Conservation (phyloP, 2,113 vertebrate species). For the Cynopterus brachyotis region DNA sequence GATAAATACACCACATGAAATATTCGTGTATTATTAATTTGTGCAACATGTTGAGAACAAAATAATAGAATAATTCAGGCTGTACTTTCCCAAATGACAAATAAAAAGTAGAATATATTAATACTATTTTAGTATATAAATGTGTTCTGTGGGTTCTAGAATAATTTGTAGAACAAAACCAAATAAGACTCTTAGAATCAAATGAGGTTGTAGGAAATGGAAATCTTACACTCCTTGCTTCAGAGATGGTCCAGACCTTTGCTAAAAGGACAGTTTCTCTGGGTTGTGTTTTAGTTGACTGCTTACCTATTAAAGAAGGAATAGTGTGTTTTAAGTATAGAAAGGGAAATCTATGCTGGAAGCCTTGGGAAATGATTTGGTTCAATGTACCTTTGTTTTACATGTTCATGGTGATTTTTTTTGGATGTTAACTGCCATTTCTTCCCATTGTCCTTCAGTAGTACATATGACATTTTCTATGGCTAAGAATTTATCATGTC, state of each 20-base stretch:
- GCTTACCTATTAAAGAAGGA: neutral
- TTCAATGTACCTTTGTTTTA: neutral
- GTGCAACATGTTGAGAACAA: neutral
- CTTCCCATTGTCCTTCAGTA: neutral
- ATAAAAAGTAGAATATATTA: neutral
- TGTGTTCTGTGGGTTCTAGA: neutral
- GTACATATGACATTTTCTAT: neutral
- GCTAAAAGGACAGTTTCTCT: neutral
- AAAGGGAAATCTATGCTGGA: neutral
- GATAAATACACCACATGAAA: neutral
- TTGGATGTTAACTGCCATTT: neutral
- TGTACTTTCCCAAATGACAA: neutral
- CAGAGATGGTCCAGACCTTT: neutral
- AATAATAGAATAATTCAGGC: neutral
- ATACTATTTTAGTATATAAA: neutral
- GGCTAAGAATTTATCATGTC: neutral
- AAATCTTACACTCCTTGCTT: neutral
- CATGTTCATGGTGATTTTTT: neutral
- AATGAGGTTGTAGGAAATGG: neutral
- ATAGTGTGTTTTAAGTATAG: neutral
- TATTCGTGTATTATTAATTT: neutral
- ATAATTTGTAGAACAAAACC: slow-evolving; percentile 21
- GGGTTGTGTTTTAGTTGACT: neutral
- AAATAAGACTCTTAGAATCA: neutral
- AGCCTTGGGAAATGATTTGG: neutral